Evolutionary conservation across 2,888 invertebrate species (phyloP).

Genomic region (Agrochola circellaris): DNA sequence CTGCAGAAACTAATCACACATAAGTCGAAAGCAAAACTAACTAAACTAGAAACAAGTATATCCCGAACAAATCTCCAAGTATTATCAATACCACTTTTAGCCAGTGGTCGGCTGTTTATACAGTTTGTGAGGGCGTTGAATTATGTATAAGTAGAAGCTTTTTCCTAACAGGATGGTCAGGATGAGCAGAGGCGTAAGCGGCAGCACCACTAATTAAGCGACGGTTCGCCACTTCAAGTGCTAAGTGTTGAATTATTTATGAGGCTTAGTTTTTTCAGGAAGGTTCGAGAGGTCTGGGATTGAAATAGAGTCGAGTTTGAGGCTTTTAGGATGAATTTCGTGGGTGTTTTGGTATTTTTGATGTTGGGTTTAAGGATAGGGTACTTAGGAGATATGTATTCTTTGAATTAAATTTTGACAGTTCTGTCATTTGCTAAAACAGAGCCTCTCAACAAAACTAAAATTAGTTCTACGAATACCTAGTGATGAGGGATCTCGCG

Average conservation of each 20-base stretch:
- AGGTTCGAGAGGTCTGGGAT: slow-evolving; percentile 23
- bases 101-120: slow-evolving; percentile 48
- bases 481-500: background rate
- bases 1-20: background rate
- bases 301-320: slow-evolving; percentile 45
- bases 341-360: background rate
- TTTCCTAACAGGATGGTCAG: slow-evolving; percentile 58
- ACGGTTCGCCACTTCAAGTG: slow-evolving; percentile 49
- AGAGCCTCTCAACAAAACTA: background rate
- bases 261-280: slow-evolving; percentile 49
- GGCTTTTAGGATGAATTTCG: background rate
- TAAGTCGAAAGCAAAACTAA: background rate
- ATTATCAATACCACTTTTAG: slow-evolving; percentile 54
- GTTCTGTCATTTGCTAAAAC: background rate
- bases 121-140: slow-evolving; percentile 48
- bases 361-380: background rate
- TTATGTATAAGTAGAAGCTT: slow-evolving; percentile 57
- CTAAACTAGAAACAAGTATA: slow-evolving; percentile 9
- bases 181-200: slow-evolving; percentile 57
- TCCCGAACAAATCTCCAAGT: slow-evolving; percentile 33
- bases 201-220: slow-evolving; percentile 55
- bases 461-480: background rate
- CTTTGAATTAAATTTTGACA: background rate
- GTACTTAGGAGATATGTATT: background rate
- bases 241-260: slow-evolving; percentile 55